Conservation (phyloP, 2,113 vertebrate species). For the Scolopax mira region DNA sequence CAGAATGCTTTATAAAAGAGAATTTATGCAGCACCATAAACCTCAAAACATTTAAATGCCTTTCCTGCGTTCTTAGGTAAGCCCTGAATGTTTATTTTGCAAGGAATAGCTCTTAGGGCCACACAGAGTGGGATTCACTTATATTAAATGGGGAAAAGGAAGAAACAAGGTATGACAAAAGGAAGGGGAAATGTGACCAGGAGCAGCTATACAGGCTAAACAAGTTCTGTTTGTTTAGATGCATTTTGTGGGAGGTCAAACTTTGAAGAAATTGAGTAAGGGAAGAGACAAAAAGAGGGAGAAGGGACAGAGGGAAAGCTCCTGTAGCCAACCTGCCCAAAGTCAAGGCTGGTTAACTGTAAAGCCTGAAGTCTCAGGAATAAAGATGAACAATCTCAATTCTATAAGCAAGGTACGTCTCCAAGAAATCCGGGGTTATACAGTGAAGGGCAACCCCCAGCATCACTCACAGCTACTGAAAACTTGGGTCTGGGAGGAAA, state of each 20-base stretch:
- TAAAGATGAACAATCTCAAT: not conserved
- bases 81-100: not conserved
- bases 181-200: not conserved
- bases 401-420: not conserved
- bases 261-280: not conserved
- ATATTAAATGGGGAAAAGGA: not conserved
- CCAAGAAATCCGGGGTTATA: not conserved
- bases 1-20: not conserved
- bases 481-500: not conserved
- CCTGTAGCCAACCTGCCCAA: not conserved
- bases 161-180: not conserved
- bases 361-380: not conserved
- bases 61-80: not conserved
- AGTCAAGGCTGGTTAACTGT: not conserved
- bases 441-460: not conserved
- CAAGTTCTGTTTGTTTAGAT: not conserved
- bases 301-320: not conserved
- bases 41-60: not conserved
- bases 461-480: not conserved
- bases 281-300: not conserved
- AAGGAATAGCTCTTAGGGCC: not conserved
- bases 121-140: not conserved
- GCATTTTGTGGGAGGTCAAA: not conserved
- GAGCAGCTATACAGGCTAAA: not conserved
- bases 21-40: not conserved